A percentile compares a stretch with the other conserved stretches of the same genome.
Evolutionary conservation across 2,888 invertebrate genomes (phyloP).

Genomic region (Nipponacmea schrenckii): DNA sequence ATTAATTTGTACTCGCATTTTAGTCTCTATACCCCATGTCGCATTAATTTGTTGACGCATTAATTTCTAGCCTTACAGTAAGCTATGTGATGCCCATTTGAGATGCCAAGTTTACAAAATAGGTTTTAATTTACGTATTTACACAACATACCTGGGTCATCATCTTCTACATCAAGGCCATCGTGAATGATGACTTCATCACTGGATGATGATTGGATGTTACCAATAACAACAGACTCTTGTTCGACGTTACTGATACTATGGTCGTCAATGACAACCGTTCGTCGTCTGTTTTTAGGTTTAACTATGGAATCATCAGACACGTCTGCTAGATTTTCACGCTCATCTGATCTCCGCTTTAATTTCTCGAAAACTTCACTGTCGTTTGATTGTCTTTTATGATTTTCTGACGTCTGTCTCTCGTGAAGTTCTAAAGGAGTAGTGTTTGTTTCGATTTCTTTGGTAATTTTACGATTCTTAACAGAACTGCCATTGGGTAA

Average conservation of each 20-base stretch:
- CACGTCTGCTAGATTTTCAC: neutral
- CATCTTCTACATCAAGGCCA: no score
- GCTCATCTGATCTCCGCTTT: neutral
- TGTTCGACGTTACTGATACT: neutral
- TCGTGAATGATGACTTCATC: no score
- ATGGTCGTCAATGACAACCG: neutral
- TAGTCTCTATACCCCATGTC: no score
- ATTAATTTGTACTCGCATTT: no score
- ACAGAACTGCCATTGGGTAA: neutral
- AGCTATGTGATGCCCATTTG: no score
- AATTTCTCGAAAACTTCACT: neutral
- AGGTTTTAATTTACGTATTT: no score
- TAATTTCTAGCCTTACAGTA: no score
- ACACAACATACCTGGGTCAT: no score
- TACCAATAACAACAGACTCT: no score
- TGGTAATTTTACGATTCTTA: neutral
- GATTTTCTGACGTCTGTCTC: neutral
- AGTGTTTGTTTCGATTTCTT: neutral
- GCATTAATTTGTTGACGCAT: no score
- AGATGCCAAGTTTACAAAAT: no score
- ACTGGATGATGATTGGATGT: no score
- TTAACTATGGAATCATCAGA: neutral
- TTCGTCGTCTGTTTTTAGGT: neutral
- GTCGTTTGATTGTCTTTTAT: neutral
- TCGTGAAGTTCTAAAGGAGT: neutral